Conservation (phyloP, 2,888 invertebrate genomes). For the Phoenoteleia sp. region DNA sequence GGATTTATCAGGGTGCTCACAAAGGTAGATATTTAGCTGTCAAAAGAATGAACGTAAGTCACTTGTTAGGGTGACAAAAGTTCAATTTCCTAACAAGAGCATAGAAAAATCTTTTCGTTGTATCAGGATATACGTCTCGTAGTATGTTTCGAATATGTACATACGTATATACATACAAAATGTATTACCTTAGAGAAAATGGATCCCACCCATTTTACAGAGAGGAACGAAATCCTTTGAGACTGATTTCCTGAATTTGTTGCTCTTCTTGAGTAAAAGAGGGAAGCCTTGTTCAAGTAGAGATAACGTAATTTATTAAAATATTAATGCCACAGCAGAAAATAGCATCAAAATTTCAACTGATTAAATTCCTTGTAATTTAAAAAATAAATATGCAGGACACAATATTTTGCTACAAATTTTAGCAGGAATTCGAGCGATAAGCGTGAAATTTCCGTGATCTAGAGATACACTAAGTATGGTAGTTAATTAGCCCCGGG, state of each 20-base stretch:
- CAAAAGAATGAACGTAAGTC: constrained; percentile 13
- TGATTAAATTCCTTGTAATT: neutral
- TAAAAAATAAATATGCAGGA: neutral
- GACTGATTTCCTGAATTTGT: constrained; percentile 62
- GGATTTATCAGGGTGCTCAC: neutral
- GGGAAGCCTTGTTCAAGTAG: constrained; percentile 14
- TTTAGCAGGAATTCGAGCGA: constrained; percentile 13
- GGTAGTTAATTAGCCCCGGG: constrained; percentile 49
- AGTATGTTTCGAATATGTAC: constrained; percentile 67
- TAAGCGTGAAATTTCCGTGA: constrained; percentile 53
- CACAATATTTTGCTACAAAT: constrained; percentile 5
- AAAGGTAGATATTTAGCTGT: neutral
- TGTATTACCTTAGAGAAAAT: constrained; percentile 56
- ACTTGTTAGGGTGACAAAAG: constrained; percentile 80
- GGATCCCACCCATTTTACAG: constrained; percentile 54
- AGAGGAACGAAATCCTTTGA: constrained; percentile 62
- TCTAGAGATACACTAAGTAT: constrained; percentile 47
- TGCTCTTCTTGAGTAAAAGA: constrained; percentile 32
- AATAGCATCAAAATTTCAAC: too few species aligned
- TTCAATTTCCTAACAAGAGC: constrained; percentile 84
- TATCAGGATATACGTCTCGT: constrained; percentile 76
- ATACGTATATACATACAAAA: constrained; percentile 56
- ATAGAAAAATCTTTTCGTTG: constrained; percentile 81
- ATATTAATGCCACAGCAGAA: too few species aligned
- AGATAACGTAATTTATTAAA: neutral